Evolutionary conservation across 2,797 vertebrate genomes (phyloP), one percentile per base, ranked within the genome.

Genomic region (Enteromius argenteus): DNA sequence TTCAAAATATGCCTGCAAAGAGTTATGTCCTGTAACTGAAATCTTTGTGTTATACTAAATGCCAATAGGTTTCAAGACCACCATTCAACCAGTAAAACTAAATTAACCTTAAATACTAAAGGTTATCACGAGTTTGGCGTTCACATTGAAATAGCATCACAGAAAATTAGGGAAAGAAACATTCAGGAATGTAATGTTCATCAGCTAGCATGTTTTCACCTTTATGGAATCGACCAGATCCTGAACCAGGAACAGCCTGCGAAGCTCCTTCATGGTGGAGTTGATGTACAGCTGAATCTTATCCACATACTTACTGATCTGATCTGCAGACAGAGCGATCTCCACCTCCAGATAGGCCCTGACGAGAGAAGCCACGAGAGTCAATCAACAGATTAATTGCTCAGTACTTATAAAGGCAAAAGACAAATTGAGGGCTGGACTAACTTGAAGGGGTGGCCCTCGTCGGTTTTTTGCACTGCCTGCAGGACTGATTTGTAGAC

Each of bases 401-500:
- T 60, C n/a, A 27, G 15, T 27, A 15, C 10, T 0, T 13, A 30
- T 11, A 74, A 64, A 75, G 15, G 35, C 0, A 9, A 4, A 49
- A 14, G 27, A 44, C 11, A 67, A 6, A 46, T 44, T 7, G n/a
- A 42, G 14, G 1, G 4, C 23, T 44, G 9, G 0, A 21, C 98
- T 98, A 91, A 99, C 98, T 97, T 99, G 95, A 99, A 99, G 39
- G 98, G 98, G 91, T 99, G 98, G 19, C 98, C 98, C 86, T 98
- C 97, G 11, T 99, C 98, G 5, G 97, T 99, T 93, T 99, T 99
- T 95, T 99, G 98, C 93, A 99, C 97, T 0, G 98, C 98, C 93
- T 99, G 98, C 88, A 99, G 94, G 85, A 99, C 98, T 0, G 98
- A 99, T 93, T 99, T 99, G 95, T 99, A 99, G 95, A 99, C 96